Conservation (phyloP, 2,797 vertebrate species). For the Perodicticus potto region DNA sequence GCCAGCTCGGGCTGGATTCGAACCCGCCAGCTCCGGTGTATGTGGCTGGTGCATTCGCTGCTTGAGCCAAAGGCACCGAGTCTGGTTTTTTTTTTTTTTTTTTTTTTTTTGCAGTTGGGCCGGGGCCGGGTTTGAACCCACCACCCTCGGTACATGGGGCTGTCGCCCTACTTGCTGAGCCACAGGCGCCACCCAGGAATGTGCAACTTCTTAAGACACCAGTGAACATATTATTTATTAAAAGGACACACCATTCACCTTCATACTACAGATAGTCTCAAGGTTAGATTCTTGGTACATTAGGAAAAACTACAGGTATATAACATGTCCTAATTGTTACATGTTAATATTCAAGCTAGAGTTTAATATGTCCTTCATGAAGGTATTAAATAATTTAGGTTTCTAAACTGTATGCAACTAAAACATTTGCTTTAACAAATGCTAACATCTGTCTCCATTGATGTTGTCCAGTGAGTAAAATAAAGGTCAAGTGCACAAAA, state of each 20-base stretch:
- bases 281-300: neutral
- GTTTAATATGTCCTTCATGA: neutral
- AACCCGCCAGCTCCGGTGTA: no score
- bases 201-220: neutral
- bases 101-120: no score
- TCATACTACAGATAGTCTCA: neutral
- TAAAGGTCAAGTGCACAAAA: neutral
- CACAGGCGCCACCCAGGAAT: neutral
- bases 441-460: neutral
- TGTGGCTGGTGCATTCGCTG: no score
- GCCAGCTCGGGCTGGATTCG: no score
- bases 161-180: no score
- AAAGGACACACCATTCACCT: neutral
- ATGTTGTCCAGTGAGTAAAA: neutral
- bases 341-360: neutral
- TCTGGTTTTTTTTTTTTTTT: no score
- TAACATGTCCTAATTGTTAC: slow-evolving; percentile 33
- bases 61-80: no score
- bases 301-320: neutral
- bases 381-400: neutral
- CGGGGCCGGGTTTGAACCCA: no score
- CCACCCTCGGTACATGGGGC: no score
- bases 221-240: neutral
- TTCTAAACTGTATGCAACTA: neutral
- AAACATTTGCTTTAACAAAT: slow-evolving; percentile 14